phyloP scores from a whole-genome alignment of 2,888 invertebrate genomes.

The Coecobrya sp. region DNA sequence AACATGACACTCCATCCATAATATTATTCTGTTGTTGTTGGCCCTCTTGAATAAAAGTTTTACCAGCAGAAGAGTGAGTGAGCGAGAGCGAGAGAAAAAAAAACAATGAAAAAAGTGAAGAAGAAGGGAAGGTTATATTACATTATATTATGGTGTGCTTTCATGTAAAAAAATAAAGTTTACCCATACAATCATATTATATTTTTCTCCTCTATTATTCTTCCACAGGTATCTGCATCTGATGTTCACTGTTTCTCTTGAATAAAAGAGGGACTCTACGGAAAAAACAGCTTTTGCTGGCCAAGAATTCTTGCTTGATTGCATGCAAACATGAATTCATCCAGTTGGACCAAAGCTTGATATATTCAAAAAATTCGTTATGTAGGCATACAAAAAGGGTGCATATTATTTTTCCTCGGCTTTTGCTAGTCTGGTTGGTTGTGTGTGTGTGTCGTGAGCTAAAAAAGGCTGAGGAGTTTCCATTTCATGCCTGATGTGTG shows the following conservation, averaged over 20 bases:
- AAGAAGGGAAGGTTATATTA: constrained; percentile 24
- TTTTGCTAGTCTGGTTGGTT: not conserved
- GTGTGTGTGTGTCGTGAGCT: not conserved
- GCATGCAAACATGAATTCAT: constrained; percentile 79
- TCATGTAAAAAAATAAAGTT: constrained; percentile 1
- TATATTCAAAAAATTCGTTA: constrained; percentile 2
- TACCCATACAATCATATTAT: constrained; percentile 9
- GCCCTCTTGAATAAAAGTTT: constrained; percentile 54
- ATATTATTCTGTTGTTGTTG: constrained; percentile 74
- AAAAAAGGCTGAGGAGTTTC: constrained; percentile 14
- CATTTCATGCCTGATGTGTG: constrained; percentile 14
- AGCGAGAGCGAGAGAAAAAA: constrained; percentile 29
- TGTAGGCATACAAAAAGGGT: constrained; percentile 18
- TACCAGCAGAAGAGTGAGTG: not conserved
- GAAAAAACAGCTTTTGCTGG: constrained; percentile 55
- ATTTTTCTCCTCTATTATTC: constrained; percentile 4
- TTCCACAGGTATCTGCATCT: not conserved
- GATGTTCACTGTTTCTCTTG: not conserved
- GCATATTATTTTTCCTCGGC: constrained; percentile 55
- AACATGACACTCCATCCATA: constrained; percentile 83
- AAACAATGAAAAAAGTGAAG: constrained; percentile 56
- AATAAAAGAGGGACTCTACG: not conserved
- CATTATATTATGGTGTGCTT: not conserved
- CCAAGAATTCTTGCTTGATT: constrained; percentile 79
- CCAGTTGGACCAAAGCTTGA: constrained; percentile 39